Percentiles rank a stretch among this genome's conserved stretches.
phyloP scores from a whole-genome alignment of 2,797 vertebrate species.

The Mus minutoides region DNA sequence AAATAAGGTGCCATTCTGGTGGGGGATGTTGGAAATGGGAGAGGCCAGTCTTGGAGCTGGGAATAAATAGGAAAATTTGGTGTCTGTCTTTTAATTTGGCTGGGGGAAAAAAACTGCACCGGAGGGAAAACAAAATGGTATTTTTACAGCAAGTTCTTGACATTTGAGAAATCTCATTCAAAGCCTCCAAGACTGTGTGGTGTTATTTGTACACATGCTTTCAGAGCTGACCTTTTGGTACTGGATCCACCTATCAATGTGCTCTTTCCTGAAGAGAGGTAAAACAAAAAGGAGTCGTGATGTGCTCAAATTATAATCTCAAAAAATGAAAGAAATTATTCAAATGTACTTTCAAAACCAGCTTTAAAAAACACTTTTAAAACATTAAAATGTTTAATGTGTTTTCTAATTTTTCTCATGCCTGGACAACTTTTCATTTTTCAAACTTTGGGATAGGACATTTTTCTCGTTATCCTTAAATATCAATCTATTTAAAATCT shows the following conservation, averaged over 20 bases:
- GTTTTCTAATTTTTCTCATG: not conserved
- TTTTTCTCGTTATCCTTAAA: not conserved
- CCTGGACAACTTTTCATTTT: not conserved
- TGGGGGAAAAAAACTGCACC: not conserved
- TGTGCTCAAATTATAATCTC: not conserved
- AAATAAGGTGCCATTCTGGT: not conserved
- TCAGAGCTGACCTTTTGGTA: not conserved
- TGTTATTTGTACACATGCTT: not conserved
- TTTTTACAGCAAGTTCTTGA: not conserved
- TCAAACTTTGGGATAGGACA: not conserved
- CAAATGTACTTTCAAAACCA: not conserved
- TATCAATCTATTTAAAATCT: not conserved
- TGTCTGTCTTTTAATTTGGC: not conserved
- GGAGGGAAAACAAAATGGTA: not conserved
- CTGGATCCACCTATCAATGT: not conserved
- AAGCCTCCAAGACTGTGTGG: not conserved
- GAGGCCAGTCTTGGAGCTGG: not conserved
- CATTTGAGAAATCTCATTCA: not conserved
- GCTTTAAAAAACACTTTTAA: not conserved
- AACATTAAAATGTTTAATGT: not conserved
- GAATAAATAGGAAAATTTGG: no score
- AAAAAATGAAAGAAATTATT: not conserved
- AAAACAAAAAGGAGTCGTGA: not conserved
- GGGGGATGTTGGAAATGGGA: no score
- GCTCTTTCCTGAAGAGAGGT: not conserved